Evolutionary conservation across 2,797 vertebrate genomes (phyloP).

Genomic region (Sebastes umbrosus): DNA sequence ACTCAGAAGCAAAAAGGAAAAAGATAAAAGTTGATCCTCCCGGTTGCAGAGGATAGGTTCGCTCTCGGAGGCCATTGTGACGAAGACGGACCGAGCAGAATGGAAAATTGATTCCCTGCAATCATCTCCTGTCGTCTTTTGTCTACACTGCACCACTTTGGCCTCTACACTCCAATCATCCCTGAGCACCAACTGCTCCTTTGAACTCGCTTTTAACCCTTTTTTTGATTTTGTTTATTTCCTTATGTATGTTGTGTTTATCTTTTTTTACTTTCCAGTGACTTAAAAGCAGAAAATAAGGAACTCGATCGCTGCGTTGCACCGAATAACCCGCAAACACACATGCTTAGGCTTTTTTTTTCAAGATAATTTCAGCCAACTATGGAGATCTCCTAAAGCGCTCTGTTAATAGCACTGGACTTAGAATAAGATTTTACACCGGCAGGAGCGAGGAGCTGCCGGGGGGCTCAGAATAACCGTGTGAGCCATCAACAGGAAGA

Average conservation of each 20-base stretch:
- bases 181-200: conserved; percentile 25
- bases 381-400: conserved; percentile 56
- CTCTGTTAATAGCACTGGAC: conserved; percentile 46
- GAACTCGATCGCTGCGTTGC: conserved; percentile 29
- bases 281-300: conserved; percentile 41
- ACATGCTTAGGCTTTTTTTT: conserved; percentile 43
- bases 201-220: conserved; percentile 55
- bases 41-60: conserved; percentile 41
- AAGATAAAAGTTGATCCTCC: conserved; percentile 50
- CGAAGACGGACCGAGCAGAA: conserved; percentile 41
- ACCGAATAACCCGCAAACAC: conserved; percentile 10
- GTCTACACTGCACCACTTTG: conserved; percentile 53
- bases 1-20: conserved; percentile 12
- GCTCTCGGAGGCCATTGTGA: conserved; percentile 51
- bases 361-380: conserved; percentile 46
- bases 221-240: conserved; percentile 76
- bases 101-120: conserved; percentile 73
- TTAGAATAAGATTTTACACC: conserved; percentile 54
- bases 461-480: conserved; percentile 61
- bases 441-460: conserved; percentile 48
- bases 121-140: conserved; percentile 72
- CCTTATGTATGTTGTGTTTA: conserved; percentile 56
- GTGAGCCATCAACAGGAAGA: conserved; percentile 73
- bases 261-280: conserved; percentile 40
- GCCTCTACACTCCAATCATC: conserved; percentile 59